Evolutionary conservation across 2,888 invertebrate genomes (phyloP).

Genomic region (Augiades crinisus): DNA sequence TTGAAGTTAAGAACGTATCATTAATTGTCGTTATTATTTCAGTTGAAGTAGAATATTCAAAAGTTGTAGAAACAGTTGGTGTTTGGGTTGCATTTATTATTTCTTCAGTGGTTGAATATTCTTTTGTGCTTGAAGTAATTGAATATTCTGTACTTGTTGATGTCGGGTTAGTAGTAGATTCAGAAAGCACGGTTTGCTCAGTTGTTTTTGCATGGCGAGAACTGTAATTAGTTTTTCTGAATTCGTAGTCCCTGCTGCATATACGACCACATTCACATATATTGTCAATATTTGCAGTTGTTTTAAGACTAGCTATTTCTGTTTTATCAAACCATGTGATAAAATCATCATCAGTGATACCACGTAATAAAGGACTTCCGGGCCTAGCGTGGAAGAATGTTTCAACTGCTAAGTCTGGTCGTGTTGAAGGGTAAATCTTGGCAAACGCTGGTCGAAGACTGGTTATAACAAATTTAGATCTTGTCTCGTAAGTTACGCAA

Average conservation of each 20-base stretch:
- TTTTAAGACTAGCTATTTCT: slow-evolving; percentile 69
- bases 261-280: slow-evolving; percentile 79
- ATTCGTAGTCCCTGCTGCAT: slow-evolving; percentile 70
- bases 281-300: slow-evolving; percentile 69
- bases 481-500: slow-evolving; percentile 82
- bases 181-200: slow-evolving; percentile 13
- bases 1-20: slow-evolving; percentile 19
- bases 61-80: slow-evolving; percentile 15
- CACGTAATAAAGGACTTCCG: slow-evolving; percentile 81
- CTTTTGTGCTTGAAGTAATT: slow-evolving; percentile 26
- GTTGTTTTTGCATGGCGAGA: neutral
- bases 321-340: slow-evolving; percentile 86
- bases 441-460: slow-evolving; percentile 84
- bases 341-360: slow-evolving; percentile 84
- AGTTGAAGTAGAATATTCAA: slow-evolving; percentile 23
- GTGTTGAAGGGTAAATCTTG: slow-evolving; percentile 82
- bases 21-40: slow-evolving; percentile 20
- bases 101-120: slow-evolving; percentile 21
- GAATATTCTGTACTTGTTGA: slow-evolving; percentile 27
- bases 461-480: slow-evolving; percentile 82
- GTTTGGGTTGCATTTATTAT: neutral
- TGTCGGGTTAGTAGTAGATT: slow-evolving; percentile 22
- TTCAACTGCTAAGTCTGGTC: slow-evolving; percentile 83
- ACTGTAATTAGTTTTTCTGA: slow-evolving; percentile 44
- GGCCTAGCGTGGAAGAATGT: slow-evolving; percentile 83